Conservation (phyloP, 1,140 invertebrate species). For the Arion vulgaris region DNA sequence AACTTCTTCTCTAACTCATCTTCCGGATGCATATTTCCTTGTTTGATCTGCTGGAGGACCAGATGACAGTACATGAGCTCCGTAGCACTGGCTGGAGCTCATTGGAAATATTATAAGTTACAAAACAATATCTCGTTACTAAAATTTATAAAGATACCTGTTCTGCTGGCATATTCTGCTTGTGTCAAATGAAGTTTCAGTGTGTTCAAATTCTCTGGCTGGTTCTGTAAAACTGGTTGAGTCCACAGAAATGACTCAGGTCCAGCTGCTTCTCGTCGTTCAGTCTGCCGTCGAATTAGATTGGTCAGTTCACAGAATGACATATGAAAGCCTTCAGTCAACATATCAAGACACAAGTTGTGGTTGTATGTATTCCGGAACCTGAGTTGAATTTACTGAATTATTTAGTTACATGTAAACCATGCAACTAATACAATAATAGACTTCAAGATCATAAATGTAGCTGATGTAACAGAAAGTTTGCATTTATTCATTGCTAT, state of each 20-base stretch:
- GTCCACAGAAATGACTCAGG: constrained; percentile 69
- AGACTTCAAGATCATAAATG: no score
- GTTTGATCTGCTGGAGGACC: no score
- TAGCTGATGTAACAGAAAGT: background rate
- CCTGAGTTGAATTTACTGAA: constrained; percentile 45
- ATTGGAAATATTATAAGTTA: no score
- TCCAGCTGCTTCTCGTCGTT: constrained; percentile 60
- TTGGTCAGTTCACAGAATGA: constrained; percentile 70
- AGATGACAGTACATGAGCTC: no score
- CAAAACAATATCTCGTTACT: no score
- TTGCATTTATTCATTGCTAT: no score
- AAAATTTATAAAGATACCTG: no score
- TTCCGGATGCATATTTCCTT: no score
- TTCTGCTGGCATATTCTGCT: constrained; percentile 63
- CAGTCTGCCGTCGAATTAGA: constrained; percentile 66
- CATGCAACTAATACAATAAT: no score
- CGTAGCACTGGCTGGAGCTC: no score
- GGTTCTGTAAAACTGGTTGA: constrained; percentile 62
- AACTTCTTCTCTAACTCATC: no score
- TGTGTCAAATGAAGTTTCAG: constrained; percentile 65
- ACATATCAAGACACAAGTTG: constrained; percentile 70
- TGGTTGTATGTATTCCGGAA: constrained; percentile 71
- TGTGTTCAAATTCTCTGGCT: constrained; percentile 68
- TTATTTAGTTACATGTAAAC: no score
- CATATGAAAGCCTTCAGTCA: constrained; percentile 69